Conservation (phyloP, 2,797 vertebrate genomes). For the Peromyscus aztecus region DNA sequence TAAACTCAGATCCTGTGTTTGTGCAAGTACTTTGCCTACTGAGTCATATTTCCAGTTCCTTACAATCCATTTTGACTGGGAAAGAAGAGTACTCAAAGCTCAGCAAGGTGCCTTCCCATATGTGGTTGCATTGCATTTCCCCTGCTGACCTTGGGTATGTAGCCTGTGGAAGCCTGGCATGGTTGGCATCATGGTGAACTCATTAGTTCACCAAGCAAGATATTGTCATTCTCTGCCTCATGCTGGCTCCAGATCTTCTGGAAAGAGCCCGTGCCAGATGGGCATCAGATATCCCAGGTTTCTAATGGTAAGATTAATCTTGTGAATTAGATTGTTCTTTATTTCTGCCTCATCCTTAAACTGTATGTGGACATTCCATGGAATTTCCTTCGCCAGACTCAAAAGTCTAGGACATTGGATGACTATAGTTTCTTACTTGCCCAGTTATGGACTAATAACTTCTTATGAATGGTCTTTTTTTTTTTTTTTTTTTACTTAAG, state of each 20-base stretch:
- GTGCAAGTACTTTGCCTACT: not conserved
- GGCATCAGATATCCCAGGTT: not conserved
- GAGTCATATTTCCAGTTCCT: not conserved
- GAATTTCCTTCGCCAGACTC: conserved; percentile 5
- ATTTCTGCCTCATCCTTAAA: not conserved
- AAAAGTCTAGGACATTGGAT: not conserved
- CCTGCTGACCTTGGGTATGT: not conserved
- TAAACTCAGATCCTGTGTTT: not conserved
- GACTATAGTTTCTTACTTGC: not conserved
- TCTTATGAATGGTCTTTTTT: not conserved
- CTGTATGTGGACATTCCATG: not conserved
- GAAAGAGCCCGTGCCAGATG: not conserved
- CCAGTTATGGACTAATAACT: not conserved
- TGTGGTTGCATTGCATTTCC: not conserved
- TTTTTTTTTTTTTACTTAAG: not conserved
- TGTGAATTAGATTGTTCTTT: not conserved
- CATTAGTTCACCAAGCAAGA: not conserved
- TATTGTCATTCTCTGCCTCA: not conserved
- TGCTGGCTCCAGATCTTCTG: not conserved
- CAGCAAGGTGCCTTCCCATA: not conserved
- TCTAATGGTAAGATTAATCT: not conserved
- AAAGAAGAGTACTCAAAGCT: not conserved
- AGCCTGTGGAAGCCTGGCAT: not conserved
- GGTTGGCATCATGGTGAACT: not conserved
- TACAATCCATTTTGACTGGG: not conserved